Evolutionary conservation across 2,113 vertebrate species (phyloP).

Genomic region (Lonchura striata): DNA sequence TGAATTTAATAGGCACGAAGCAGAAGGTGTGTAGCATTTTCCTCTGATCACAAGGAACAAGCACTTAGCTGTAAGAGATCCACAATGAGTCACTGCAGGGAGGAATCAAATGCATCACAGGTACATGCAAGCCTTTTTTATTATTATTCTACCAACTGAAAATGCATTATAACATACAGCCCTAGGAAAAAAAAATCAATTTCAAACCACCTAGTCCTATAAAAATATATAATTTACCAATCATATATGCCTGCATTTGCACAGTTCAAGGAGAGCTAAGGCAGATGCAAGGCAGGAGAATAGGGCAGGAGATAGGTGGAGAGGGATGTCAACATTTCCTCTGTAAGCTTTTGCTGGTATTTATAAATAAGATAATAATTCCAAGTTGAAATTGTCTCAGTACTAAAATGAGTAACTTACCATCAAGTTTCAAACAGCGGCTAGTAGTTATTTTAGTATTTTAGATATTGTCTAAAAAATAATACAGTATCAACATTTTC

Average conservation of each 20-base stretch:
- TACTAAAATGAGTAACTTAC: background rate
- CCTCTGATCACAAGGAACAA: constrained; percentile 70
- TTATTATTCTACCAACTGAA: constrained; percentile 56
- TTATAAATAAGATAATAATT: constrained; percentile 15
- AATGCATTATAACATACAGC: constrained; percentile 36
- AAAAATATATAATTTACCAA: constrained; percentile 3
- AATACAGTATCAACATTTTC: background rate
- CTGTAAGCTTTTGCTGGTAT: background rate
- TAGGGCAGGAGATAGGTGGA: background rate
- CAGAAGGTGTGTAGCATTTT: constrained; percentile 73
- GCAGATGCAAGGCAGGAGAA: background rate
- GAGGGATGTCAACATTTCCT: background rate
- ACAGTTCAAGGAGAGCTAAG: background rate
- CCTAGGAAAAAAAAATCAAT: background rate
- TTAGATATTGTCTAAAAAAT: background rate
- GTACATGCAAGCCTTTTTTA: constrained; percentile 57
- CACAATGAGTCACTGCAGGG: constrained; percentile 74
- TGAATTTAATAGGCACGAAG: constrained; percentile 68
- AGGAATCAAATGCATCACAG: constrained; percentile 72
- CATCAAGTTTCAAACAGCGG: background rate
- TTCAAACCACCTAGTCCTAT: background rate
- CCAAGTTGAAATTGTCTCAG: background rate
- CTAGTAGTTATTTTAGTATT: background rate
- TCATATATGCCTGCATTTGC: background rate
- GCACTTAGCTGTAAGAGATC: constrained; percentile 71